Evolutionary conservation across 2,113 vertebrate genomes (phyloP), one percentile per base, ranked within the genome.

Genomic region (Andinoacara biseriatus): DNA sequence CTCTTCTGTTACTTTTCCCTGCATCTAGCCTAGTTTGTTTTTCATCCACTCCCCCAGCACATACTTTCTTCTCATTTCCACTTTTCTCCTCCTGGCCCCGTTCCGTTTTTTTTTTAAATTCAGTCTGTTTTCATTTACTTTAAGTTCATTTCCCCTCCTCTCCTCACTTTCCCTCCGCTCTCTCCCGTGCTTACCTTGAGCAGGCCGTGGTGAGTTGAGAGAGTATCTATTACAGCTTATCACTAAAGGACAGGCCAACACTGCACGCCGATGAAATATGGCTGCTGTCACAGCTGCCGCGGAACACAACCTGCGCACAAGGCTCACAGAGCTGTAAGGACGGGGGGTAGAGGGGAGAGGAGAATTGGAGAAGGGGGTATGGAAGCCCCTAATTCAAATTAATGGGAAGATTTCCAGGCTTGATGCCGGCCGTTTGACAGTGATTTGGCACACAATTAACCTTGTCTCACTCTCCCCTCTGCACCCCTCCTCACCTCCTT

Each of bases 211-310:
- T 82, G 93, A 92, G 93, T 92, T 75, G 92, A 87, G 60, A 35
- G 92, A 95, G 94, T 93, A 98, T 98, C 97, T 97, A 97, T 99
- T 97, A 97, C 90, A 93, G 96, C 97, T 99, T 99, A 99, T 99
- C 98, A 96, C 88, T 26, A 65, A 92, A 93, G 95, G 90, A 94
- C 98, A 99, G 97, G 95, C 94, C 78, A 67, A 89, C 91, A 84
- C 94, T 22, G 94, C 84, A 58, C 61, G 85, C 92, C 76, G 31
- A 74, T 99, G 97, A 99, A 97, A 97, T 97, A 99, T 97, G 95
- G 93, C 94, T 83, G 1, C 96, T 99, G 97, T 98, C 98, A 98
- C 56, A 46, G 6, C 86, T 18, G 11, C 84, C 52, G 74, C 76
- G 4, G 79, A 90, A 86, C 83, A 80, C 84, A 78, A 82, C 86